phyloP scores from a whole-genome alignment of 2,113 vertebrate genomes.

The Verasper variegatus region DNA sequence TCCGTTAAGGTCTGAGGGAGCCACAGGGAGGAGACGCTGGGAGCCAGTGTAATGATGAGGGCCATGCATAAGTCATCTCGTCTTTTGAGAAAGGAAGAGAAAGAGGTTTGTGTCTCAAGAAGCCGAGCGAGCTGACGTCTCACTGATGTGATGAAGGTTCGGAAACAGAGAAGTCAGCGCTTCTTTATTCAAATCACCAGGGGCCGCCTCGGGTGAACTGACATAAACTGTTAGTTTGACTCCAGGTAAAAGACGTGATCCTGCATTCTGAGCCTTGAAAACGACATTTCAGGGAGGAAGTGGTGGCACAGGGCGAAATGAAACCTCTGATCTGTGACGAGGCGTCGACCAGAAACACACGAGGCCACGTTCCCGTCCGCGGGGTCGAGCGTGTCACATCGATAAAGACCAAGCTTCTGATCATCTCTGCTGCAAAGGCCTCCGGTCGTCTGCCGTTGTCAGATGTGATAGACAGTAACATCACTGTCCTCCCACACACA shows the following conservation, averaged over 20 bases:
- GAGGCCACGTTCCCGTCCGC: slow-evolving; percentile 34
- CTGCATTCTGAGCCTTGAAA: too few relatives aligned
- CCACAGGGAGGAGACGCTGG: slow-evolving; percentile 24
- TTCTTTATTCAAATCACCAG: too few relatives aligned
- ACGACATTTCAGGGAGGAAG: too few relatives aligned
- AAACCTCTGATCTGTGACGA: background rate
- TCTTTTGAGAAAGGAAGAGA: slow-evolving; percentile 2
- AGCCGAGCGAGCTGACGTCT: too few relatives aligned
- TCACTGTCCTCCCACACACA: slow-evolving; percentile 52
- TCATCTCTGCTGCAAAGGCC: slow-evolving; percentile 37
- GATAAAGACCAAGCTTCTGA: slow-evolving; percentile 57
- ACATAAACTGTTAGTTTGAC: too few relatives aligned
- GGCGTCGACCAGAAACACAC: background rate
- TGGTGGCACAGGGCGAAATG: too few relatives aligned
- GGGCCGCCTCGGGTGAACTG: too few relatives aligned
- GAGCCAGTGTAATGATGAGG: slow-evolving; percentile 19
- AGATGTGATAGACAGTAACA: slow-evolving; percentile 60
- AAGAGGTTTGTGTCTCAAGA: background rate
- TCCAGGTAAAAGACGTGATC: too few relatives aligned
- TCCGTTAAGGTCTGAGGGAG: slow-evolving; percentile 29
- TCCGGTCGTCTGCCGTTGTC: slow-evolving; percentile 49
- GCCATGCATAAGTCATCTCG: background rate
- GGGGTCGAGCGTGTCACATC: slow-evolving; percentile 58
- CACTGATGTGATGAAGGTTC: too few relatives aligned
- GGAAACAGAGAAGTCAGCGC: too few relatives aligned